phyloP scores from a whole-genome alignment of 1,140 invertebrate species.

The Helicoverpa zea region DNA sequence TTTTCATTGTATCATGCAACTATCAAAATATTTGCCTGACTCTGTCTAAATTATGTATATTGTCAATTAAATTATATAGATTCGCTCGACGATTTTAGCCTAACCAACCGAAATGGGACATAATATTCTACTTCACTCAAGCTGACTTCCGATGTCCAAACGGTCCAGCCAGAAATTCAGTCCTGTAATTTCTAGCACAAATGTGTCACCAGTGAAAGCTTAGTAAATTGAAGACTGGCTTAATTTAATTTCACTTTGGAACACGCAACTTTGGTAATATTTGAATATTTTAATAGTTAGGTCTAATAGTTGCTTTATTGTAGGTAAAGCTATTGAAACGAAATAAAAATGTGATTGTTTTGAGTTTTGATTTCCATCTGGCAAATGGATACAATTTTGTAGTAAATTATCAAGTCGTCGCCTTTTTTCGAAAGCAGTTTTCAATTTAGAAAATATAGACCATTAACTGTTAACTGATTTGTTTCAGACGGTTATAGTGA shows the following conservation, averaged over 20 bases:
- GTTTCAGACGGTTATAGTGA: too few species aligned
- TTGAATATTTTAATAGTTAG: slow-evolving; percentile 29
- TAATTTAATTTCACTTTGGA: neutral
- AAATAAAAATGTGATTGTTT: neutral
- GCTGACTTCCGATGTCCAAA: neutral
- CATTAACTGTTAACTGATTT: too few species aligned
- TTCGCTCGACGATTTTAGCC: neutral
- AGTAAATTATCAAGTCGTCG: neutral
- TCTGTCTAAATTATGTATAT: too few species aligned
- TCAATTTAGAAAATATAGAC: too few species aligned
- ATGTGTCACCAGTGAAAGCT: slow-evolving; percentile 6
- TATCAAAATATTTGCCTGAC: too few species aligned
- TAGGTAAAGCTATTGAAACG: neutral
- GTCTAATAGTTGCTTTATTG: neutral
- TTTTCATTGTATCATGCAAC: too few species aligned
- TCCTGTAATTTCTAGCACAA: neutral
- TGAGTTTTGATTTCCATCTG: neutral
- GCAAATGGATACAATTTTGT: neutral
- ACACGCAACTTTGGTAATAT: slow-evolving; percentile 2
- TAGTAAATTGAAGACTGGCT: neutral
- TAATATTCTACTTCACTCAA: neutral
- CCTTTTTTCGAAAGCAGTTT: neutral
- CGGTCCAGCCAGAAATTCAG: neutral
- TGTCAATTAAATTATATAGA: too few species aligned
- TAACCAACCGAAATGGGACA: neutral